phyloP scores from a whole-genome alignment of 2,113 vertebrate species.

The Thunnus thynnus region DNA sequence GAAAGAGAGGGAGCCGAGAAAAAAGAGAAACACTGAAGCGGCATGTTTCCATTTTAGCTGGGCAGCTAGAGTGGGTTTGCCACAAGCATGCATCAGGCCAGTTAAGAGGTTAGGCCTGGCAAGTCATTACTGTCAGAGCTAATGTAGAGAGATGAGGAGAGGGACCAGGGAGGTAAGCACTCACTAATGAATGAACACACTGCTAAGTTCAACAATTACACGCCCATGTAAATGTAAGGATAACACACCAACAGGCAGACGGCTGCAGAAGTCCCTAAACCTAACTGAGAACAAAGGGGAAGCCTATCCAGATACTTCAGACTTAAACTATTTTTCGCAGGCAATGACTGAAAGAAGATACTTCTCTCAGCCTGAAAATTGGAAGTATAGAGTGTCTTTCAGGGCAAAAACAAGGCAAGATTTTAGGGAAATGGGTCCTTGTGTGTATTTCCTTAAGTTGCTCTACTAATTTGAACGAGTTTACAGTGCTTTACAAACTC shows the following conservation, averaged over 20 bases:
- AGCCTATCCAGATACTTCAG: constrained; percentile 45
- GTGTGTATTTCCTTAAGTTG: constrained; percentile 34
- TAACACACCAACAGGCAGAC: constrained; percentile 71
- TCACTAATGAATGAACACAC: constrained; percentile 81
- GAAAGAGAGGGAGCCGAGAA: constrained; percentile 1
- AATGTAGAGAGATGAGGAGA: constrained; percentile 84
- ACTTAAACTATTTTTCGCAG: constrained; percentile 17
- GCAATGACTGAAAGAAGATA: constrained; percentile 40
- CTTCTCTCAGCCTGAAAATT: constrained; percentile 24
- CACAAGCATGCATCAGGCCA: constrained; percentile 79
- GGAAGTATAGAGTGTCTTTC: constrained; percentile 28
- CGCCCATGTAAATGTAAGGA: constrained; percentile 81
- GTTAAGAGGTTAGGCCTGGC: constrained; percentile 80
- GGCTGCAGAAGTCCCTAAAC: constrained; percentile 52
- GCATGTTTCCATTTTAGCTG: constrained; percentile 81
- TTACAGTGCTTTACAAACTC: constrained; percentile 21
- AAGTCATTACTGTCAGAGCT: constrained; percentile 84
- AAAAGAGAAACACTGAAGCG: constrained; percentile 49
- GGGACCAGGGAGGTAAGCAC: constrained; percentile 72
- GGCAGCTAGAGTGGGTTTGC: constrained; percentile 68
- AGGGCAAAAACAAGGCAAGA: constrained; percentile 31
- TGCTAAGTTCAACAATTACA: constrained; percentile 83
- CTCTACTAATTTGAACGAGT: constrained; percentile 37
- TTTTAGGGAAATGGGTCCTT: constrained; percentile 41
- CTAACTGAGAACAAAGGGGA: constrained; percentile 48